phyloP scores from a whole-genome alignment of 2,797 vertebrate genomes.

The Sardinella longiceps region DNA sequence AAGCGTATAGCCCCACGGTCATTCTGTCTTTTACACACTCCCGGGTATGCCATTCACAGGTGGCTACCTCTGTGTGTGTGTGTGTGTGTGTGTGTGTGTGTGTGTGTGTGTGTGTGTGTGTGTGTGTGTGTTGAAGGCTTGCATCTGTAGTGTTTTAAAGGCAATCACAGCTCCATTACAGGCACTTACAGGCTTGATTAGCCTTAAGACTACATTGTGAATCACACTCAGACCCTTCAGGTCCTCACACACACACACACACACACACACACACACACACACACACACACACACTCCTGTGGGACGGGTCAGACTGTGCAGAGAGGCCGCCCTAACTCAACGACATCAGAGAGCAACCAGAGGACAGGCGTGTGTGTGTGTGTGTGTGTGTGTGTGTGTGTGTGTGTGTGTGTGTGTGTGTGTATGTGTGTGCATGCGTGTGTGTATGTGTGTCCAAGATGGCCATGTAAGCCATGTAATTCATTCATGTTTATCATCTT shows the following conservation, averaged over 20 bases:
- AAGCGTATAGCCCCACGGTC: background rate
- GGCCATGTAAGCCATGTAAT: too few relatives aligned
- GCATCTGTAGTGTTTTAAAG: background rate
- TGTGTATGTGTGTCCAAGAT: too few relatives aligned
- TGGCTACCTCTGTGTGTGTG: background rate
- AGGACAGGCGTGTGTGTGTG: background rate
- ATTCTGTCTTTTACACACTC: background rate
- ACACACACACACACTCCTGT: too few relatives aligned
- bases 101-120: background rate
- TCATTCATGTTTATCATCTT: too few relatives aligned
- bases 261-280: background rate
- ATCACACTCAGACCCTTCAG: background rate
- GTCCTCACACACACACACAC: background rate
- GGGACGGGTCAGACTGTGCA: background rate
- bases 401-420: too few relatives aligned
- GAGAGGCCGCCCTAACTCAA: background rate
- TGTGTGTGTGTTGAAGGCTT: background rate
- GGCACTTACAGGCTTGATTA: background rate
- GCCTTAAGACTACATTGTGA: too few relatives aligned
- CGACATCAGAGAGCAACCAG: background rate
- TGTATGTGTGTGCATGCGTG: too few relatives aligned
- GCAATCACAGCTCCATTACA: background rate
- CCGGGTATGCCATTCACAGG: background rate
- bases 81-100: background rate
- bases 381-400: too few relatives aligned